Evolutionary conservation across 1,140 invertebrate genomes (phyloP), one percentile per base, ranked within the genome.

Genomic region (Neoseiulus cucumeris): DNA sequence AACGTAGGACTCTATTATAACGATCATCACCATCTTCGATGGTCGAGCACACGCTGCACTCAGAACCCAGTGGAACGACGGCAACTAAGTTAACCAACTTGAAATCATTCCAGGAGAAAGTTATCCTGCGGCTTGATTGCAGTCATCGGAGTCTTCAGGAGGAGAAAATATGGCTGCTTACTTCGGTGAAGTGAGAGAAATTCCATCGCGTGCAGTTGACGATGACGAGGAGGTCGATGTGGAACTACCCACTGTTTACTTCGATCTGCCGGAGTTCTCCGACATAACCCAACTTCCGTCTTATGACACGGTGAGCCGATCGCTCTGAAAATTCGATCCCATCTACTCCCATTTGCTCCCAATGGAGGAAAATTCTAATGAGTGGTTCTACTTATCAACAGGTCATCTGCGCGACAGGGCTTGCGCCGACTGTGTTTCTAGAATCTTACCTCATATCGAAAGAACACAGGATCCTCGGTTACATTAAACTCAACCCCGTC

Each of bases 161-260:
- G n/a, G n/a, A n/a, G n/a, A n/a, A 9, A 25, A 14, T 14, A 59
- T 59, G 51, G 51, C 51, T 17, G 33, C 51, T 2, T 59, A 29
- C 22, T 59, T 59, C 51, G 51, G 51, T 25, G 51, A 59, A 20
- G 51, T 59, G 14, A 25, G 51, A 5, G 51, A 59, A 4, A 59
- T 59, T 20, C 51, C 51, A 59, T 59, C 51, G 17, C 51, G 51
- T 12, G 51, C 51, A 1, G 51, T 59, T 20, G 51, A 59, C 22
- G 51, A 59, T 29, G 51, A 59, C 33, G 51, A 59, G 33, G 51
- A 59, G 51, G 22, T 59, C 51, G 51, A 59, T 25, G 51, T 59
- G 14, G 51, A 59, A 25, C 25, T 59, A 5, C 51, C 51, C 25
- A 59, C 51, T 6, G 51, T 59, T 2, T 59, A 29, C 33, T 59